Base-by-base conservation (phyloP, 2,113 vertebrate species). In the Xenopus laevis region DNA sequence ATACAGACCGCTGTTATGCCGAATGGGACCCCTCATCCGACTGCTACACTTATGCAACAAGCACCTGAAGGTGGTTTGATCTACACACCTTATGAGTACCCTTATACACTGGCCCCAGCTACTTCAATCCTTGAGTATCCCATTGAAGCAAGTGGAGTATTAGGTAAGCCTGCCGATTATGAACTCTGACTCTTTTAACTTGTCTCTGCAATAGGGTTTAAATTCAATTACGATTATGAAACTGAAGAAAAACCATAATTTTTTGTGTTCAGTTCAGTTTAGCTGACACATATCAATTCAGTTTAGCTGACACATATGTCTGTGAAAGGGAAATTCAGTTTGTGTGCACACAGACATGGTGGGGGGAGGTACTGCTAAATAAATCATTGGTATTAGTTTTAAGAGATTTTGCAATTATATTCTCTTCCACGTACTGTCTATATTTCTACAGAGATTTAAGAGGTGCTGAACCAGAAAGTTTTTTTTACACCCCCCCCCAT, bases 71-170 rank as follows among this genome's bases (percentile, higher is more conserved):
- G 95, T 71, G 96, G 96, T 71, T 90, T 99, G 84, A 97, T 98
- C 93, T 99, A 99, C 88, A 92, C 96, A n/a, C 96, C 95, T 15
- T 98, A 98, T 10, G 96, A 99, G 4, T 99, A 99, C 81, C 96
- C 96, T 79, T 99, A 99, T 90, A 94, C 97, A 71, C 87, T 99
- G 89, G 96, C 94, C 79, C 97, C 97, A 60, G 93, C 93, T 78
- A 94, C 94, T 33, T 98, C 96, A 82, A 98, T 99, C 88, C 94
- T 99, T 88, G 97, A 99, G 90, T 99, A 98, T 78, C 97, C 97
- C 63, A 98, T 99, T 85, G 97, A 99, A 82, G 92, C 96, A 80
- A 97, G 92, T 83, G 96, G 97, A 87, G 94, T 99, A 84, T 94
- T 99, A 98, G 97, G 97, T 98, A 94, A 90, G 93, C 81, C 40